Base-by-base conservation (phyloP, 1,140 invertebrate genomes). In the Tetraneura akinire region DNA sequence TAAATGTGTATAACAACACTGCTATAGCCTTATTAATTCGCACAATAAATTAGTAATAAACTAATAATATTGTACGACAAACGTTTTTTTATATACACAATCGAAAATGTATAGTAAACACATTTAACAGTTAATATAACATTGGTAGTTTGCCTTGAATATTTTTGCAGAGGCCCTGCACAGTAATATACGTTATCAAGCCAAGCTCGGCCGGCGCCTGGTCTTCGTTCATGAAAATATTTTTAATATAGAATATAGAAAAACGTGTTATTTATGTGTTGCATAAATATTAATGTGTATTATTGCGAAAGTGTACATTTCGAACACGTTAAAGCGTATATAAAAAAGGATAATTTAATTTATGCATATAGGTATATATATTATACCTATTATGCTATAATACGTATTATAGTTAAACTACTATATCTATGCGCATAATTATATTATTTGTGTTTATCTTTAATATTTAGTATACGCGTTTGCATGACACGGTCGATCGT, bases 251-350 rank as follows among this genome's bases (percentile, higher is more conserved):
- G 16, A 62, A 64, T 6, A 3, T n/a, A n/a, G n/a, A n/a, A n/a
- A n/a, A n/a, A n/a, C n/a, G n/a, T 64, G 62, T 42, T 64, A 21
- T 64, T 64, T 42, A 64, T 32, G 60, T 62, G 29, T 42, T 64
- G 32, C 18, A 64, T 37, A 64, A 64, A 64, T 37, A 37, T 42
- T 64, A 14, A 64, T 18, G n/a, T 13, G 6, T 8, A 13, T 42
- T 64, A 64, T 64, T 64, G n/a, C 32, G 62, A 64, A 37, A n/a
- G 32, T 42, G 32, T 11, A 37, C 18, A 64, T 64, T 42, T 64
- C n/a, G 18, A 42, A 64, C 32, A n/a, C 29, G 18, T 18, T 23
- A 6, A 13, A 4, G 11, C 37, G 37, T 26, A 14, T n/a, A 10
- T 23, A 13, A 45, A 45, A 21, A 42, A 68, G n/a, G n/a, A n/a